phyloP scores from a whole-genome alignment of 2,888 invertebrate species.

The Epicampocera succincta region DNA sequence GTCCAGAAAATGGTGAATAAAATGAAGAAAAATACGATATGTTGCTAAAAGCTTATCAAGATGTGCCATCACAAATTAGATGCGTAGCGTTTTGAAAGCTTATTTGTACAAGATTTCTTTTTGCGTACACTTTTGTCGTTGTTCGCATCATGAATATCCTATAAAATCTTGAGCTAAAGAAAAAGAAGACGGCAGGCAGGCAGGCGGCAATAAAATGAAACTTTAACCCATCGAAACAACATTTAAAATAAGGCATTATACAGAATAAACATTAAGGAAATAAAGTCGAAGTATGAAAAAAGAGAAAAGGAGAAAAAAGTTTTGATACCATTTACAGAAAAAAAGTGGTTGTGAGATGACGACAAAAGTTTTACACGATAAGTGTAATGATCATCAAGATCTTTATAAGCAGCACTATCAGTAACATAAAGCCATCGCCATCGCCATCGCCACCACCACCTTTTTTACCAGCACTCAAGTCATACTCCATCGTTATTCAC shows the following conservation, averaged over 20 bases:
- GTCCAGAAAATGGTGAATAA: conserved; percentile 30
- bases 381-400: conserved; percentile 66
- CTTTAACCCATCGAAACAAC: conserved; percentile 26
- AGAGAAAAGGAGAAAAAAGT: conserved; percentile 21
- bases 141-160: conserved; percentile 42
- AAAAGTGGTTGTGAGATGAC: conserved; percentile 57
- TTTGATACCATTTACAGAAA: conserved; percentile 53
- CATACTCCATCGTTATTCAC: conserved; percentile 8
- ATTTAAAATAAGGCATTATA: conserved; percentile 39
- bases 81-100: conserved; percentile 68
- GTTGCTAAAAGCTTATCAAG: conserved; percentile 65
- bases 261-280: conserved; percentile 7
- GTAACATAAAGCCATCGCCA: conserved; percentile 43
- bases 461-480: background rate
- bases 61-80: conserved; percentile 70
- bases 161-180: conserved; percentile 34
- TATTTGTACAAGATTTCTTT: conserved; percentile 67
- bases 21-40: conserved; percentile 49
- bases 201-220: conserved; percentile 22
- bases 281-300: conserved; percentile 68
- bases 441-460: background rate
- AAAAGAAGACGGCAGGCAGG: too few species aligned
- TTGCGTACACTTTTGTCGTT: conserved; percentile 17
- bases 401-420: conserved; percentile 52
- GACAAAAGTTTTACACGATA: conserved; percentile 69